Evolutionary conservation across 1,140 invertebrate genomes (phyloP).

Genomic region (Penaeus indicus): DNA sequence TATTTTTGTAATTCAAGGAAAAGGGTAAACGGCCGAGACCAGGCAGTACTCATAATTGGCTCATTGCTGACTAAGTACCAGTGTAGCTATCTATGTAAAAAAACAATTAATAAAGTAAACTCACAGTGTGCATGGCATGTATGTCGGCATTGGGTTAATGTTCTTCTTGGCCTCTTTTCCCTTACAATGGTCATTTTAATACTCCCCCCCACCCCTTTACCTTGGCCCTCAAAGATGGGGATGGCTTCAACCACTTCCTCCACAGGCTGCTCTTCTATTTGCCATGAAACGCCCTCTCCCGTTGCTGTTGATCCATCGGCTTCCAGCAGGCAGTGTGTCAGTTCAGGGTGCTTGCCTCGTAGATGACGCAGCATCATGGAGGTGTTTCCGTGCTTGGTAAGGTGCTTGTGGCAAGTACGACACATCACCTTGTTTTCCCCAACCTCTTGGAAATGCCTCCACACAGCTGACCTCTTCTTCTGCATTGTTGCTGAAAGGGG

Average conservation of each 20-base stretch:
- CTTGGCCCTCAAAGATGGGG: not conserved
- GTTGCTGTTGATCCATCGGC: constrained; percentile 25
- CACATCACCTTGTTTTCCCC: constrained; percentile 53
- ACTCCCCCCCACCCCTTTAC: not conserved
- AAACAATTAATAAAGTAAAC: too few species aligned
- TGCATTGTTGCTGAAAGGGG: constrained; percentile 32
- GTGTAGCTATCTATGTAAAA: too few species aligned
- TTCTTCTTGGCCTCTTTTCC: too few species aligned
- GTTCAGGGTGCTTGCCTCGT: constrained; percentile 51
- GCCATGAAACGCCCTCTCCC: constrained; percentile 8
- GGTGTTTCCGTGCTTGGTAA: constrained; percentile 57
- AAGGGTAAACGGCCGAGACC: too few species aligned
- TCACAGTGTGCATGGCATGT: too few species aligned
- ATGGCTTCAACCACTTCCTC: constrained; percentile 34
- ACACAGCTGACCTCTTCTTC: constrained; percentile 56
- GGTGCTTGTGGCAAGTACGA: constrained; percentile 50
- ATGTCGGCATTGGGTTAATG: too few species aligned
- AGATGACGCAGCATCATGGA: constrained; percentile 58
- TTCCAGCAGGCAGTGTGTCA: constrained; percentile 38
- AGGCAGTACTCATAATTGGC: too few species aligned
- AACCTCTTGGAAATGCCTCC: constrained; percentile 51
- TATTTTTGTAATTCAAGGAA: too few species aligned
- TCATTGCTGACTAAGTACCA: too few species aligned
- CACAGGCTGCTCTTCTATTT: constrained; percentile 18
- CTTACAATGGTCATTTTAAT: too few species aligned